These are phyloP conservation scores for Alethe diademata DNA, from an alignment of 2,113 vertebrate genomes.

Conservation along the genomic window DNA sequence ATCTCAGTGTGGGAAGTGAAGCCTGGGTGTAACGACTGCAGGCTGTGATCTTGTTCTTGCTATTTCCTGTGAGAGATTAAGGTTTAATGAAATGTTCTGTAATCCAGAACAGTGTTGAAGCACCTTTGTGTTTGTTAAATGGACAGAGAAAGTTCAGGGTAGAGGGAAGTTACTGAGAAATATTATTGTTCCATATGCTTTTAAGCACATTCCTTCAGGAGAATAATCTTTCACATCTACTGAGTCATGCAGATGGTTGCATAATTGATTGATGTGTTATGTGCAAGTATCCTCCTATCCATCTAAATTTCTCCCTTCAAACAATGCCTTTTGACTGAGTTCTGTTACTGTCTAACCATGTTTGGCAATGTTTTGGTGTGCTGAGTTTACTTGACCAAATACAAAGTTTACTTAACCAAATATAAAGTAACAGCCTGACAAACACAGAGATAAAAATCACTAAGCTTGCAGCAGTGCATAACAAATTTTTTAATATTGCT, in stretches of 20 bases:
- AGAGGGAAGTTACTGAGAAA: neutral
- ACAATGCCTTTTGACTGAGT: neutral
- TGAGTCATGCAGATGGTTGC: neutral
- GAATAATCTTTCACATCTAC: neutral
- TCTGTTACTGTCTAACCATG: neutral
- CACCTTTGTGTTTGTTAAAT: neutral
- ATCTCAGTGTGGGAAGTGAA: neutral
- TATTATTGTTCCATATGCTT: neutral
- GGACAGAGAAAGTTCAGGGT: neutral
- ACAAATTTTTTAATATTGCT: neutral
- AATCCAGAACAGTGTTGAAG: neutral
- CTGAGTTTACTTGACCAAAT: constrained; percentile 17
- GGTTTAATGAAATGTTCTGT: neutral
- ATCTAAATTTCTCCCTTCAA: neutral
- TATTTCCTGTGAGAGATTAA: neutral
- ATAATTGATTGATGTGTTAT: constrained; percentile 1
- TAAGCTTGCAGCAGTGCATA: neutral
- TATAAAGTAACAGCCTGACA: neutral
- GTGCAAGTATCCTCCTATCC: neutral
- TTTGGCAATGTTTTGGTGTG: constrained; percentile 27
- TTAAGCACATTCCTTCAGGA: neutral
- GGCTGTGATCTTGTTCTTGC: neutral
- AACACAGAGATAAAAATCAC: neutral
- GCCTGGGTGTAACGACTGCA: neutral
- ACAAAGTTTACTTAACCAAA: neutral